Conservation (phyloP, 1,140 invertebrate species). For the Pseudomyrmex pallidus region DNA sequence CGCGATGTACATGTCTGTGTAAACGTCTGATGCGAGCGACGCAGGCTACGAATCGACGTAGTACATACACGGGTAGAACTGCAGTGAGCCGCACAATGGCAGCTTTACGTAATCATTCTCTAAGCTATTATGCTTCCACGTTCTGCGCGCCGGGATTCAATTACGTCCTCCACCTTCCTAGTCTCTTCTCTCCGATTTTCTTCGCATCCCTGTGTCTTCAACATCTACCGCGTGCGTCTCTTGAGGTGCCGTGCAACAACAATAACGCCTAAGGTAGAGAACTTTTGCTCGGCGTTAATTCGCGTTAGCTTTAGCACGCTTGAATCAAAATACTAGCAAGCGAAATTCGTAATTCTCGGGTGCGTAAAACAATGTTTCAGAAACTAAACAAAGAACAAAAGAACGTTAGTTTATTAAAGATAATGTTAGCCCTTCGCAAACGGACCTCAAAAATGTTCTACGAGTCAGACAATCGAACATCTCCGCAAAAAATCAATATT, state of each 20-base stretch:
- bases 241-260: conserved; percentile 27
- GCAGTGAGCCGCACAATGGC: conserved; percentile 64
- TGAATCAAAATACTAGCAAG: conserved; percentile 19
- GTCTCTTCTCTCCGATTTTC: conserved; percentile 29
- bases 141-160: conserved; percentile 70
- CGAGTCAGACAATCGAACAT: too few relatives aligned
- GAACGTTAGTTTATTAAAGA: conserved; percentile 5
- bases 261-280: conserved; percentile 45
- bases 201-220: conserved; percentile 40
- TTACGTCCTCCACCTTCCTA: conserved; percentile 69
- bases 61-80: conserved; percentile 34
- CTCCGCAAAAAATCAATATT: too few relatives aligned
- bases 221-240: neutral
- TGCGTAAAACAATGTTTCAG: neutral
- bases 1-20: conserved; percentile 7
- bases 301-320: conserved; percentile 14
- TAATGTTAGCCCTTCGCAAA: too few relatives aligned
- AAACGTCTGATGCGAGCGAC: conserved; percentile 37
- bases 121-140: conserved; percentile 72
- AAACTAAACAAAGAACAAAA: neutral
- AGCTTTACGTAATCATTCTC: conserved; percentile 75
- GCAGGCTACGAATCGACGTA: conserved; percentile 59
- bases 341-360: neutral
- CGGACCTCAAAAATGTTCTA: too few relatives aligned
- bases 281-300: conserved; percentile 41